These are phyloP conservation scores for Oryzaephilus surinamensis DNA, from an alignment of 1,140 invertebrate species.

Conservation along the genomic window DNA sequence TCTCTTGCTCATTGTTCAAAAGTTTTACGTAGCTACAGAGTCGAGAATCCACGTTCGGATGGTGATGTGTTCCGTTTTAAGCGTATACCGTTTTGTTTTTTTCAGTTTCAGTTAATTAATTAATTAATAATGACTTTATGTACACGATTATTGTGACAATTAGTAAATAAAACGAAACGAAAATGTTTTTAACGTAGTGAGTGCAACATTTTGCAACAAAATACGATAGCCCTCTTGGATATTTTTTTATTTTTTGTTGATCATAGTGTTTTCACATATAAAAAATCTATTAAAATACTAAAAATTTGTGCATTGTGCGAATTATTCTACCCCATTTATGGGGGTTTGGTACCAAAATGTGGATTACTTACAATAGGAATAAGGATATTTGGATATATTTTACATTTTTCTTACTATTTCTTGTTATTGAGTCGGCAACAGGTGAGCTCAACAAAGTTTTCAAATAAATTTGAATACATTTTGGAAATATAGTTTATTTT, in stretches of 20 bases:
- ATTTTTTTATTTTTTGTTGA: slow-evolving; percentile 20
- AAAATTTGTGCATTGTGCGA: no score
- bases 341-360: slow-evolving; percentile 33
- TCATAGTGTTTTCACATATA: slow-evolving; percentile 5
- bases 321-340: slow-evolving; percentile 30
- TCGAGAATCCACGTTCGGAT: no score
- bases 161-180: no score
- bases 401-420: slow-evolving; percentile 14
- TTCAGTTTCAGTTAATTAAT: no score
- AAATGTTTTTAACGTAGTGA: slow-evolving; percentile 15
- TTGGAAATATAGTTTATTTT: not conserved
- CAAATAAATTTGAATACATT: not conserved
- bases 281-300: no score
- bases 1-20: no score
- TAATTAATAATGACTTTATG: no score
- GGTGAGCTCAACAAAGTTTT: slow-evolving; percentile 12
- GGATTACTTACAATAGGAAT: slow-evolving; percentile 35
- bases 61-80: no score
- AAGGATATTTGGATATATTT: slow-evolving; percentile 33
- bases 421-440: slow-evolving; percentile 20
- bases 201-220: slow-evolving; percentile 14
- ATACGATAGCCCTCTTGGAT: slow-evolving; percentile 7
- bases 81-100: no score
- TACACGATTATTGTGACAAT: no score
- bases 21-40: no score